Percentiles rank a stretch among this genome's conserved stretches.
phyloP scores from a whole-genome alignment of 92 coral and sea anemone genomes.

The Siderastrea radians region DNA sequence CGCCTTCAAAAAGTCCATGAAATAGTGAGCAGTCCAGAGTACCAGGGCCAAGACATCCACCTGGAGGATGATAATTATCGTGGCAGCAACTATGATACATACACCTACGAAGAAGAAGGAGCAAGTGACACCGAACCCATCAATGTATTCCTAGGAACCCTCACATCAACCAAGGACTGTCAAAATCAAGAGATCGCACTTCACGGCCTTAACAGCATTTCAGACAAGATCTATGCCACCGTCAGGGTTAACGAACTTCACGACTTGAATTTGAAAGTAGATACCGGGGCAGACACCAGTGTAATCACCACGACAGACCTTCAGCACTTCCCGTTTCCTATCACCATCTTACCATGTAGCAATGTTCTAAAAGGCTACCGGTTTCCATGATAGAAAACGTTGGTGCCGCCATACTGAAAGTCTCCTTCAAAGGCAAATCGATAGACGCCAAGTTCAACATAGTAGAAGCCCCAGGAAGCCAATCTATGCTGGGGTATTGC shows the following conservation, averaged over 20 bases:
- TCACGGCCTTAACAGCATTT: background rate
- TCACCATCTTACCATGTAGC: no score
- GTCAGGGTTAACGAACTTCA: constrained; percentile 17
- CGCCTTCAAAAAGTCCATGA: constrained; percentile 22
- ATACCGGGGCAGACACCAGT: constrained; percentile 16
- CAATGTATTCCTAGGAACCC: constrained; percentile 36
- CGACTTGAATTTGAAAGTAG: constrained; percentile 2
- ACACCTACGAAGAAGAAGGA: constrained; percentile 21
- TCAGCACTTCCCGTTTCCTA: no score
- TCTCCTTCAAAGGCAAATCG: no score
- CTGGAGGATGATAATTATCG: constrained; percentile 14
- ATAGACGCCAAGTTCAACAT: no score
- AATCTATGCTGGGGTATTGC: no score
- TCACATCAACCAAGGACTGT: background rate
- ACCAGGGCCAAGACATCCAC: constrained; percentile 58
- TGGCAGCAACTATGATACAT: background rate
- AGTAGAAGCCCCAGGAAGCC: no score
- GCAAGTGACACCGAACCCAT: constrained; percentile 40
- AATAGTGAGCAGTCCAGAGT: constrained; percentile 30
- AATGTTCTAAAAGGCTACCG: no score
- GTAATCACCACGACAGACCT: constrained; percentile 28
- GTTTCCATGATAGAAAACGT: no score
- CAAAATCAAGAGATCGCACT: constrained; percentile 8
- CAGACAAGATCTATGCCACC: constrained; percentile 22
- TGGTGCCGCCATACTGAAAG: no score